Base-by-base conservation (phyloP, 1,140 invertebrate species). In the Atta colombica region DNA sequence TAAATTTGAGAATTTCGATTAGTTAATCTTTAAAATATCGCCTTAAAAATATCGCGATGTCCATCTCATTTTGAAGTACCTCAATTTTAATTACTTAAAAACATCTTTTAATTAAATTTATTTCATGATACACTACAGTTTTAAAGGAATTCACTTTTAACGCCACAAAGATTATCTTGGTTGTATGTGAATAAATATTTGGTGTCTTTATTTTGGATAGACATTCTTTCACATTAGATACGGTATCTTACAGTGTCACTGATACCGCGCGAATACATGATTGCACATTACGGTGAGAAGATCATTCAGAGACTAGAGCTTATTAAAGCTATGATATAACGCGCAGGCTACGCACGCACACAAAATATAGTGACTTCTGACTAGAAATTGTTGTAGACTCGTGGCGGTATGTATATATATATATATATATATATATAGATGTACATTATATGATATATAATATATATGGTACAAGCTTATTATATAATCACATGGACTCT, bases 141-240 rank as follows among this genome's bases (percentile, higher is more conserved):
- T 74, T 0, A 21, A 58, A 58, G 45, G 16, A 3, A 16, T 31
- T 72, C 28, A 75, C 18, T 45, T 35, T 28, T 74, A 72, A 31
- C 7, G 49, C 0, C 2, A 55, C 4, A 72, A 18, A 18, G 35
- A 18, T 71, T 49, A 63, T 74, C 61, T 61, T 61, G 4, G 18
- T 39, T 39, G 7, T 84, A 88, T 87, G 91, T 95, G 94, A 95
- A 94, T 94, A 95, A 94, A 94, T 94, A 95, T 94, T 91, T 92
- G 71, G 25, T 87, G 90, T 94, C 92, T 94, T 95, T 94, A 94
- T 95, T 94, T 91, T 88, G 91, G 84, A 88, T 92, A 94, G 92
- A 94, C 93, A 92, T 92, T 58, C 69, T 51, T 90, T 82, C 93
- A 90, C 89, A 93, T 93, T 94, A 94, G 91, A 85, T 94, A 94